Conservation (phyloP, 2,797 vertebrate species). For the Heterohyrax brucei region DNA sequence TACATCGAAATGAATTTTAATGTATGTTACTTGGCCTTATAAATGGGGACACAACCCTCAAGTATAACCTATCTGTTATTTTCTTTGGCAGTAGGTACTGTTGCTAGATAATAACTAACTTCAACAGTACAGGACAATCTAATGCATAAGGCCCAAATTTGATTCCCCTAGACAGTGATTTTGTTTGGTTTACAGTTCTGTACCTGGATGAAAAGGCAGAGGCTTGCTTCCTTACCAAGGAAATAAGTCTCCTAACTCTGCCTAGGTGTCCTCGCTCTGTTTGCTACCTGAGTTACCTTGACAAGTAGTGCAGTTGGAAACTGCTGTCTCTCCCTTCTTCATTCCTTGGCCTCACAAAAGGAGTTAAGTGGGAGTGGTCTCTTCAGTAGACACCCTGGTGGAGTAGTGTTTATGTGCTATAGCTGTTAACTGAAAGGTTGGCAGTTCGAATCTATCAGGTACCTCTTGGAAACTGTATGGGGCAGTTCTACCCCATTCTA, state of each 20-base stretch:
- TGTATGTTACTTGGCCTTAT: background rate
- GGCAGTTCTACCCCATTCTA: no score
- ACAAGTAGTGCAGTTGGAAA: background rate
- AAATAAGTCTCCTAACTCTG: background rate
- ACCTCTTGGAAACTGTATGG: no score
- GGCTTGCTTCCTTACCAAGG: background rate
- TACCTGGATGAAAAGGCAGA: background rate
- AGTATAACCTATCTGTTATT: background rate
- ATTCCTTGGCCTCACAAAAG: background rate
- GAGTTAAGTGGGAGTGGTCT: background rate
- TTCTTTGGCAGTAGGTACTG: background rate
- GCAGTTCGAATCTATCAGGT: no score
- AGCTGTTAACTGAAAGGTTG: no score
- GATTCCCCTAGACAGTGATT: background rate
- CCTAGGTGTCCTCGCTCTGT: background rate
- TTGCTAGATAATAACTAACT: background rate
- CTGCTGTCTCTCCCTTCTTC: background rate
- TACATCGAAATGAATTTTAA: slow-evolving; percentile 32
- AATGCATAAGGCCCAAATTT: background rate
- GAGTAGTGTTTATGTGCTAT: no score
- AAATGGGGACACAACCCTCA: background rate
- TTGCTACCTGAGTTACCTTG: background rate
- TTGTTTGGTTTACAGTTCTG: background rate
- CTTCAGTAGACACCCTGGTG: background rate
- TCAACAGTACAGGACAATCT: background rate